A percentile compares a stretch with the other conserved stretches of the same genome.
Conservation (phyloP, 92 coral and sea anemone species). For the Pocillopora grandis region DNA sequence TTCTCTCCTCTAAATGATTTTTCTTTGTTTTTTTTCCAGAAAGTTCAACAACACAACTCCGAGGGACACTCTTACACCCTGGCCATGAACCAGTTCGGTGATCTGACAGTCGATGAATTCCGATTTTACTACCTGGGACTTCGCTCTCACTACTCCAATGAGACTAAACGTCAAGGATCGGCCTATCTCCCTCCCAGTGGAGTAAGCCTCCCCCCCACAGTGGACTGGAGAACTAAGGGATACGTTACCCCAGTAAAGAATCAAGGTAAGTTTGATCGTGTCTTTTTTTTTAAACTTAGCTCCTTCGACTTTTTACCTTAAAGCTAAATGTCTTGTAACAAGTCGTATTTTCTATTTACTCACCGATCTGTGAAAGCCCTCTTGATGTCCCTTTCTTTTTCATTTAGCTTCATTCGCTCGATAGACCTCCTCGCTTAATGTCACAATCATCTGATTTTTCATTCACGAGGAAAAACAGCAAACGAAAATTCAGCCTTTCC, state of each 20-base stretch:
- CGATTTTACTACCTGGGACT: slow-evolving; percentile 73
- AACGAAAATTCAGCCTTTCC: too few species aligned
- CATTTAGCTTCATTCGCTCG: too few species aligned
- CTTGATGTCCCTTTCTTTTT: too few species aligned
- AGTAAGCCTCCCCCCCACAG: slow-evolving; percentile 58
- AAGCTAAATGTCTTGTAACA: too few species aligned
- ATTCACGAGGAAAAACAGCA: too few species aligned
- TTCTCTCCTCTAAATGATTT: neutral
- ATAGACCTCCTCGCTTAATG: too few species aligned
- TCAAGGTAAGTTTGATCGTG: slow-evolving; percentile 62
- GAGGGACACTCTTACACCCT: slow-evolving; percentile 63
- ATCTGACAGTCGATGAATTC: slow-evolving; percentile 78
- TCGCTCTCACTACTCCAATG: slow-evolving; percentile 60
- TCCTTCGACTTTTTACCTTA: too few species aligned
- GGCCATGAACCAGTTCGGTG: slow-evolving; percentile 93
- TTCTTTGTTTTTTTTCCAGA: slow-evolving; percentile 39
- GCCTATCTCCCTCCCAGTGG: slow-evolving; percentile 77
- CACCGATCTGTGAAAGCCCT: too few species aligned
- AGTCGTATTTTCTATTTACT: too few species aligned
- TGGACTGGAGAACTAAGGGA: slow-evolving; percentile 92
- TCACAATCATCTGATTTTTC: too few species aligned
- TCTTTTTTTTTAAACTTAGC: neutral
- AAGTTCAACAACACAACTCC: slow-evolving; percentile 75
- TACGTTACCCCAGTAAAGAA: slow-evolving; percentile 90
- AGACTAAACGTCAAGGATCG: slow-evolving; percentile 53